Percentiles rank a stretch among this genome's conserved stretches.
Conservation (phyloP, 35 echinoderm and acorn worm genomes). For the Stichopus chloronotus region DNA sequence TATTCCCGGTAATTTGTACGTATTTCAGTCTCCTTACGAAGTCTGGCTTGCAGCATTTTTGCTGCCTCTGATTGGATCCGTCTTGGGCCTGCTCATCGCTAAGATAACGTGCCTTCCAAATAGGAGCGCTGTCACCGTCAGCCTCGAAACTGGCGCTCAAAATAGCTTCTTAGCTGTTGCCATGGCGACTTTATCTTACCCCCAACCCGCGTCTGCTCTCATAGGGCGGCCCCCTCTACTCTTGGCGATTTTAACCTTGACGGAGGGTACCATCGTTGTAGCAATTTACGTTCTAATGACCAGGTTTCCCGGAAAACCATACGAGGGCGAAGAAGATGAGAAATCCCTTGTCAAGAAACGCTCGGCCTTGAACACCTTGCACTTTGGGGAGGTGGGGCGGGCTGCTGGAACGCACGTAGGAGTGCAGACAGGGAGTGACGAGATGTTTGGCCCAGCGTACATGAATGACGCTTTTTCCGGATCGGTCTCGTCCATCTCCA, state of each 20-base stretch:
- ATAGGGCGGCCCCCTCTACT: constrained; percentile 62
- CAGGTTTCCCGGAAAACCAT: constrained; percentile 25
- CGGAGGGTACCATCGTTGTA: constrained; percentile 55
- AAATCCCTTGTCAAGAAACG: not conserved
- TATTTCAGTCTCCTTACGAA: constrained; percentile 15
- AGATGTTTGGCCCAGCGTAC: not conserved
- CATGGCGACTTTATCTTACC: constrained; percentile 76
- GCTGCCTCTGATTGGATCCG: constrained; percentile 57
- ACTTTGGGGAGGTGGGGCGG: not conserved
- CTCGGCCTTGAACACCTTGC: not conserved
- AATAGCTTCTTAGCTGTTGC: constrained; percentile 74
- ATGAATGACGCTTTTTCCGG: not conserved
- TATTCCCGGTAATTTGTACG: constrained; percentile 62
- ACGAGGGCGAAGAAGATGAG: not conserved
- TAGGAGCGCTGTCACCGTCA: constrained; percentile 66
- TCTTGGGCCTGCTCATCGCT: constrained; percentile 67
- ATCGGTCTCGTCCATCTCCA: not conserved
- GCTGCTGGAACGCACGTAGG: not conserved
- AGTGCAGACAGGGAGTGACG: not conserved
- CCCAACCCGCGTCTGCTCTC: constrained; percentile 70
- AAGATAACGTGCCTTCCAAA: constrained; percentile 70
- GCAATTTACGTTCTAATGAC: constrained; percentile 58
- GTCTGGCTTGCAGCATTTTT: constrained; percentile 38
- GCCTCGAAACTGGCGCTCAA: constrained; percentile 84
- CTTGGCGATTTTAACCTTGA: constrained; percentile 59